Evolutionary conservation across 2,113 vertebrate genomes (phyloP), one percentile per base, ranked within the genome.

Genomic region (Nannobrachium achirus): DNA sequence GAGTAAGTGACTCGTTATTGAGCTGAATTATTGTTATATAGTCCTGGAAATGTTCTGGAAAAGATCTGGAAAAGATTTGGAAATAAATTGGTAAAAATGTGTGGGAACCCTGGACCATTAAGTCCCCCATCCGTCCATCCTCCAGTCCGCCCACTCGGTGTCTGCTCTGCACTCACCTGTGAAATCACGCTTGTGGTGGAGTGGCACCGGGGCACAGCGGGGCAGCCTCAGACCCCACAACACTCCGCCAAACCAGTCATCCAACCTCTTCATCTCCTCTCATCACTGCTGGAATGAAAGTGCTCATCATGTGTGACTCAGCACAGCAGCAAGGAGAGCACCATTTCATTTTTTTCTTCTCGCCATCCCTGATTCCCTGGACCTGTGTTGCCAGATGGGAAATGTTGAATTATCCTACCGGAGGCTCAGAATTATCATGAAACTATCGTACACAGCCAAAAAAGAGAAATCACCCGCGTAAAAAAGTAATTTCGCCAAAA

Each of bases 281-380:
- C 79, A 44, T 13, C 20, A 19, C 39, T 19, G 55, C 72, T 40
- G 69, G 56, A 72, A 74, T 82, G 73, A 89, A 88, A 90, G 81
- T 87, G 71, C 74, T 88, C 79, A 83, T 82, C 80, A 78, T 48
- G 51, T 83, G 67, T 88, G 86, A 89, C 78, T 89, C 89, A 87
- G 82, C 79, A 71, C 25, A 69, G 79, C 70, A 57, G 74, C 44
- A 57, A 44, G 57, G 60, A 84, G 82, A 84, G 85, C 82, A 79
- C 85, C 84, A 86, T 88, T 86, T 85, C 81, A 69, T 72, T 61
- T 56, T 73, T 78, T 81, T 73, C 10, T 71, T 52, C 48, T 4
- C n/a, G n/a, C 20, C 20, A 13, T 48, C 7, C 11, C 45, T 15
- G 14, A n/a, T 70, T 88, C 78, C 84, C 85, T 61, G 53, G 78